Evolutionary conservation across 53 echinoderm and acorn worm genomes (phyloP).

Genomic region (Zoroaster sp.): DNA sequence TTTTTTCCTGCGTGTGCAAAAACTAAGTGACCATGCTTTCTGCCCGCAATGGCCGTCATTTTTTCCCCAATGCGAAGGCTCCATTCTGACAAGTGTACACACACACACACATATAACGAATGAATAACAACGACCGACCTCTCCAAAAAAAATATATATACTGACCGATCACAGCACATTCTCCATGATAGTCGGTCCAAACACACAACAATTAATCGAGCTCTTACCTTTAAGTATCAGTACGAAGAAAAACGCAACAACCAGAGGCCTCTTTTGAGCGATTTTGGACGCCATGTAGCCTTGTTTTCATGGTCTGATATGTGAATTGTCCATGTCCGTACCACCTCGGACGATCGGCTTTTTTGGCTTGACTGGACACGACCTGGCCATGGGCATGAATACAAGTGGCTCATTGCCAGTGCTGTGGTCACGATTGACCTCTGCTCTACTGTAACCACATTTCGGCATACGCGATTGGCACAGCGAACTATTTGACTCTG

Average conservation of each 20-base stretch:
- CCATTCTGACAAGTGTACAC: not conserved
- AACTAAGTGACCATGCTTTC: not conserved
- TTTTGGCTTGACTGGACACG: constrained; percentile 7
- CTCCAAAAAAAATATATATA: not conserved
- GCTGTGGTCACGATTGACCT: constrained; percentile 51
- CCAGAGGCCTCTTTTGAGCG: constrained; percentile 5
- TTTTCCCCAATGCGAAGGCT: constrained; percentile 8
- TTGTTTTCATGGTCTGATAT: constrained; percentile 38
- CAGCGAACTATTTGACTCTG: constrained; percentile 45
- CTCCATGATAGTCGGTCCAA: not conserved
- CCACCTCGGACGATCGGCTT: not conserved
- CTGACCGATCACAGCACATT: not conserved
- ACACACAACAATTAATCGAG: not conserved
- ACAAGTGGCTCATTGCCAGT: constrained; percentile 49
- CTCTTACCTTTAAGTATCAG: constrained; percentile 52
- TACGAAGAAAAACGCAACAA: constrained; percentile 33
- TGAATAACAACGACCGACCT: not conserved
- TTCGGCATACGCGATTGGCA: constrained; percentile 32
- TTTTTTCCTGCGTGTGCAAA: not conserved
- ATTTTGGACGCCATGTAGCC: constrained; percentile 68
- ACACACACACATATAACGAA: not conserved
- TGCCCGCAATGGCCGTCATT: not conserved
- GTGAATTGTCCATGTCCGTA: constrained; percentile 45
- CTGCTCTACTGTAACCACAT: constrained; percentile 42
- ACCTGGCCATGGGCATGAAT: constrained; percentile 58